Conservation (phyloP, 2,888 invertebrate genomes). For the Agonopterix alstromeriana region DNA sequence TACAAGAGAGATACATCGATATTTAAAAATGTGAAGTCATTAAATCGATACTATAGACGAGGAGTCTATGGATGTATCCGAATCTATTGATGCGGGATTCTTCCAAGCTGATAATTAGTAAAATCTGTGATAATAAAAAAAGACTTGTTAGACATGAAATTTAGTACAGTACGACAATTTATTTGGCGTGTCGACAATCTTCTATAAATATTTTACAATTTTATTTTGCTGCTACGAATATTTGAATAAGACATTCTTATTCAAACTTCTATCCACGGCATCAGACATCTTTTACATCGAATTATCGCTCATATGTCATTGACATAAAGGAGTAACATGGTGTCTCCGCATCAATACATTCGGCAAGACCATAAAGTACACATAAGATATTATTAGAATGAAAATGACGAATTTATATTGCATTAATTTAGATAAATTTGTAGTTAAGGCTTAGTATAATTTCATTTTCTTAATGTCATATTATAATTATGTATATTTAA, state of each 20-base stretch:
- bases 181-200: too few relatives aligned
- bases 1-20: constrained; percentile 29
- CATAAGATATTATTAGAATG: constrained; percentile 16
- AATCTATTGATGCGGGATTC: background rate
- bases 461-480: constrained; percentile 31
- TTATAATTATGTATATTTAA: constrained; percentile 9
- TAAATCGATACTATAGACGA: constrained; percentile 24
- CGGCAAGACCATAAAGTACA: constrained; percentile 13
- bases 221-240: too few relatives aligned
- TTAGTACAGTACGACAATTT: background rate
- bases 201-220: too few relatives aligned
- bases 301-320: too few relatives aligned
- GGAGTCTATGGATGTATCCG: constrained; percentile 9
- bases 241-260: too few relatives aligned
- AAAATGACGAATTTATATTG: constrained; percentile 1
- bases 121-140: too few relatives aligned
- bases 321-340: too few relatives aligned
- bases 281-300: too few relatives aligned
- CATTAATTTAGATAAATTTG: too few relatives aligned
- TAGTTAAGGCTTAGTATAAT: constrained; percentile 30
- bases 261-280: too few relatives aligned
- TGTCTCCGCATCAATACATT: too few relatives aligned
- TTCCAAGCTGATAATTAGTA: background rate
- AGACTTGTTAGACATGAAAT: background rate
- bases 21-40: constrained; percentile 1